Base-by-base conservation (phyloP, 2,797 vertebrate genomes). In the Lutjanus argentimaculatus region DNA sequence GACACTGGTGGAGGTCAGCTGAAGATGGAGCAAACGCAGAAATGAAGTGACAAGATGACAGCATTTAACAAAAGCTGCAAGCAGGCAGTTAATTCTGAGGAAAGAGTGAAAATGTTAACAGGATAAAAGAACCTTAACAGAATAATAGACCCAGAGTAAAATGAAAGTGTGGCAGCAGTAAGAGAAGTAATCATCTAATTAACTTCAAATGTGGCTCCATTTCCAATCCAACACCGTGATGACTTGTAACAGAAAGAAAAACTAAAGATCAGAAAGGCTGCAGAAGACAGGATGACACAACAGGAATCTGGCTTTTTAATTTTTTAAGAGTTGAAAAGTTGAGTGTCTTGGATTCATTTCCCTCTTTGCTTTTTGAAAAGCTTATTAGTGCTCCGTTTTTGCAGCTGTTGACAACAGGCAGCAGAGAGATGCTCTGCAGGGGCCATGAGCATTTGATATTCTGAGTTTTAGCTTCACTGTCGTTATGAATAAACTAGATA, bases 51-150 rank as follows among this genome's bases (percentile, higher is more conserved):
- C 46, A 72, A 19, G 59, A 69, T 63, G 67, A 68, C 43, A 16
- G 71, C 58, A 7, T 67, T 74, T 42, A 76, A 83, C 30, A 61
- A 72, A 61, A 67, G 64, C 64, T 13, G 58, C 3, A 40, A 65
- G 7, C 3, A 1, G 40, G 43, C 80, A 58, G 82, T 88, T 75
- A 77, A 77, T 81, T 81, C 70, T n/a, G 59, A 73, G 58, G 71
- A 71, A 73, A 79, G 21, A 48, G 30, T 43, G 14, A n/a, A 56
- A 52, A 30, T 82, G 52, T 75, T 72, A 75, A 72, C 25, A 36
- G 63, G 48, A 80, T 81, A 67, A 74, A 30, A 65, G 46, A 84
- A 40, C 2, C 40, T 68, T 69, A 80, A 88, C 63, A 53, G 64
- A 83, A 77, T 79, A 83, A 73, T 22, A 71, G 67, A 71, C 53